A percentile compares a stretch with the other conserved stretches of the same genome.
These are phyloP conservation scores for Disparrhopalites patrizii DNA, from an alignment of 2,888 invertebrate species.

Conservation along the genomic window DNA sequence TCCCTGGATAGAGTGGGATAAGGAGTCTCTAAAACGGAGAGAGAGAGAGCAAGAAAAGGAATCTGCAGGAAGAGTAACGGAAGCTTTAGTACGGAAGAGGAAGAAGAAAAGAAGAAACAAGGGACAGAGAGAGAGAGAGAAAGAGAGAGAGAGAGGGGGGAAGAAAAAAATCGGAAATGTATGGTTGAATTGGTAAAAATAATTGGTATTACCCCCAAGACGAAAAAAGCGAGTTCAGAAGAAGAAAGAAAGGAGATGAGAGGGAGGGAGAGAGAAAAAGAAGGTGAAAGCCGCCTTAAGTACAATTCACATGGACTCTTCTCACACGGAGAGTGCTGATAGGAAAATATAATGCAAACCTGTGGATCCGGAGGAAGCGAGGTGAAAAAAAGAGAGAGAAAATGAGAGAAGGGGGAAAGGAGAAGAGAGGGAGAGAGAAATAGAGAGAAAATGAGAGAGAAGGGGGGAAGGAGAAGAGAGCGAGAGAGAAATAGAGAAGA, in stretches of 20 bases:
- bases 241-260: not conserved
- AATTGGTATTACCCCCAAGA: slow-evolving; percentile 26
- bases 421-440: no score
- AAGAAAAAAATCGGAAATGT: not conserved
- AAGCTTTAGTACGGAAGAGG: not conserved
- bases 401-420: no score
- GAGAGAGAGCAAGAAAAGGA: no score
- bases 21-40: no score
- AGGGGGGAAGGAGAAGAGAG: no score
- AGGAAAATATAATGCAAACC: slow-evolving; percentile 30
- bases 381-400: no score
- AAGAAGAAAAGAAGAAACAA: not conserved
- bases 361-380: slow-evolving; percentile 31
- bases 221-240: not conserved
- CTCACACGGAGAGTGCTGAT: slow-evolving; percentile 21
- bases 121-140: not conserved
- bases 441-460: no score
- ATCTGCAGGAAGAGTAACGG: not conserved
- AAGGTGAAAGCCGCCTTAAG: slow-evolving; percentile 28
- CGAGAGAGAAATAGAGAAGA: no score
- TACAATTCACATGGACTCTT: slow-evolving; percentile 17
- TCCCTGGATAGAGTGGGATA: no score
- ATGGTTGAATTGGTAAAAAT: slow-evolving; percentile 33
- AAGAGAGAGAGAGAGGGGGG: not conserved
- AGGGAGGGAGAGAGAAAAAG: not conserved